Evolutionary conservation across 2,113 vertebrate species (phyloP).

Genomic region (Takifugu bimaculatus): DNA sequence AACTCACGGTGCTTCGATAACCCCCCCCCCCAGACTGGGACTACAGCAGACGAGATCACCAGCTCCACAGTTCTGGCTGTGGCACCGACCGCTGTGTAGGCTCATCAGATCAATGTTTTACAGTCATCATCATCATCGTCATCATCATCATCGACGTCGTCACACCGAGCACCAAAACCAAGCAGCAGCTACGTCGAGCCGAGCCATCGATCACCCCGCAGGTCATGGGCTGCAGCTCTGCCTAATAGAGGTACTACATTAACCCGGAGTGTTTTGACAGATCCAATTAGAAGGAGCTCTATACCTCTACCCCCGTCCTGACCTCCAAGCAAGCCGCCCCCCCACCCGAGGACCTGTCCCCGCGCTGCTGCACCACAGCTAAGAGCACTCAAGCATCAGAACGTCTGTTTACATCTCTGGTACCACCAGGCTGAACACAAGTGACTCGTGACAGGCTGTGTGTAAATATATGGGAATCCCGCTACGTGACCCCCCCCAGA

Average conservation of each 20-base stretch:
- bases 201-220: slow-evolving; percentile 54
- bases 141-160: not conserved
- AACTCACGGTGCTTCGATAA: slow-evolving; percentile 5
- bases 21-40: no score
- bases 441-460: slow-evolving; percentile 66
- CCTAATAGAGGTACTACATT: slow-evolving; percentile 64
- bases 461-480: slow-evolving; percentile 26
- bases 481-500: no score
- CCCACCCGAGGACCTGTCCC: slow-evolving; percentile 10
- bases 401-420: slow-evolving; percentile 60
- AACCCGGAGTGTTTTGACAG: slow-evolving; percentile 56
- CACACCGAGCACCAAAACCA: slow-evolving; percentile 10
- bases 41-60: no score
- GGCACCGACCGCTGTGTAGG: no score
- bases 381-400: slow-evolving; percentile 15
- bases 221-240: slow-evolving; percentile 50
- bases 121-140: not conserved
- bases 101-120: not conserved
- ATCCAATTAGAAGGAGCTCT: slow-evolving; percentile 60
- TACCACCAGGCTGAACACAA: slow-evolving; percentile 49
- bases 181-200: no score
- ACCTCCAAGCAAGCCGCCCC: slow-evolving; percentile 17
- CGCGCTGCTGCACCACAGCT: no score
- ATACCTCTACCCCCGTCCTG: slow-evolving; percentile 25
- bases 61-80: no score